These are phyloP conservation scores for Drosophila melanosoma DNA, from an alignment of 2,888 invertebrate species.

Conservation along the genomic window DNA sequence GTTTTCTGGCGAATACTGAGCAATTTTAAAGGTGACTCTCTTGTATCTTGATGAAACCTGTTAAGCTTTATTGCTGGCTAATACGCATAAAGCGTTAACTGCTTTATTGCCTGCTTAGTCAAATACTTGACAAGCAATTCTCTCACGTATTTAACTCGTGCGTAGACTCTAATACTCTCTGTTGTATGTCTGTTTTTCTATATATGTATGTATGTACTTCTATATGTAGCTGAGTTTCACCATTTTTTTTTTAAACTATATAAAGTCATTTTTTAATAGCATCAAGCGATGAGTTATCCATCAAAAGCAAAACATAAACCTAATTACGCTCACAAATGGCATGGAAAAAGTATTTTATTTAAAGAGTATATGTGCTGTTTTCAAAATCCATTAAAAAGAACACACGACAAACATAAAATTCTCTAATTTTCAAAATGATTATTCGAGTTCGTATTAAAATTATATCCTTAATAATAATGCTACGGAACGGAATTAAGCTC, in stretches of 20 bases:
- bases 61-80: constrained; percentile 23
- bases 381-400: background rate
- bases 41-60: constrained; percentile 22
- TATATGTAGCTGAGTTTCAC: background rate
- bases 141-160: constrained; percentile 32
- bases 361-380: background rate
- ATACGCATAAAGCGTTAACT: constrained; percentile 23
- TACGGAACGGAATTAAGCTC: no score
- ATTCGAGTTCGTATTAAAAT: background rate
- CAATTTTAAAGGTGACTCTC: constrained; percentile 2
- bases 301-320: background rate
- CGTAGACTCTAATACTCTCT: constrained; percentile 17
- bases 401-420: background rate
- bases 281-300: background rate
- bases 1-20: constrained; percentile 3
- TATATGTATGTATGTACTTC: background rate
- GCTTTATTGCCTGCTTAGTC: constrained; percentile 24
- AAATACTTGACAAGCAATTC: constrained; percentile 50
- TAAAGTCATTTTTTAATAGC: background rate
- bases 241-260: background rate
- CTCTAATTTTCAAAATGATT: background rate
- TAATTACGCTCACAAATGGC: background rate
- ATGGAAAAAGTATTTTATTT: background rate
- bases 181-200: background rate
- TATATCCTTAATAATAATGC: no score